Evolutionary conservation across 2,113 vertebrate species (phyloP).

Genomic region (Chloebia gouldiae): DNA sequence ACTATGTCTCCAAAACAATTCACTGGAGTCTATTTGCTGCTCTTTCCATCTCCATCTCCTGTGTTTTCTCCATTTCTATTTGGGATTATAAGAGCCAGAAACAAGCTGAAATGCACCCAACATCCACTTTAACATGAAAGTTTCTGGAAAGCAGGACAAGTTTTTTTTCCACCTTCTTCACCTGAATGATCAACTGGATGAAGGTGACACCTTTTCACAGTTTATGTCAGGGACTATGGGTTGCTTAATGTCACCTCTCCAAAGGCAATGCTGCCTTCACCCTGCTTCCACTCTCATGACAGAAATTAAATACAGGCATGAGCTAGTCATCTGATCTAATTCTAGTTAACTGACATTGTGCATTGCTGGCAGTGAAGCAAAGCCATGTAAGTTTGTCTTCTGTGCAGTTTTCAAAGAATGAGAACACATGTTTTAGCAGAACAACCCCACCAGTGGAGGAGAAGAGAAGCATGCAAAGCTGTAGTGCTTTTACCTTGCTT

Average conservation of each 20-base stretch:
- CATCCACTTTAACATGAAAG: background rate
- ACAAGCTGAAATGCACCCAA: background rate
- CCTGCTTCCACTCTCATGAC: background rate
- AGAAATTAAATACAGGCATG: background rate
- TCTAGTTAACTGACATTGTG: background rate
- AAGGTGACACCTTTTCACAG: background rate
- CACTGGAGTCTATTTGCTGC: background rate
- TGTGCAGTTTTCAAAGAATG: background rate
- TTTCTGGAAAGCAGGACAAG: background rate
- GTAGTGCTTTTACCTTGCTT: slow-evolving; percentile 84
- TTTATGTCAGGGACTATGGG: background rate
- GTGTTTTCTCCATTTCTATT: background rate
- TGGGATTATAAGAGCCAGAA: background rate
- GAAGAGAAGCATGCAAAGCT: background rate
- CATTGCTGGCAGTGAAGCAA: background rate
- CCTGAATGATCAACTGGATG: background rate
- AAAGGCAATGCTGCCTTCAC: background rate
- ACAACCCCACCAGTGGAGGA: background rate
- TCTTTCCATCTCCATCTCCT: background rate
- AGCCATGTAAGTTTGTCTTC: background rate
- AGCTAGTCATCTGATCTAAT: background rate
- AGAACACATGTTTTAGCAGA: background rate
- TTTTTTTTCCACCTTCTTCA: background rate
- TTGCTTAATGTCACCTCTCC: background rate
- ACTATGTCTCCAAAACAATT: background rate